Evolutionary conservation across 2,888 invertebrate genomes (phyloP).

Genomic region (Cryptophagus acutangulus): DNA sequence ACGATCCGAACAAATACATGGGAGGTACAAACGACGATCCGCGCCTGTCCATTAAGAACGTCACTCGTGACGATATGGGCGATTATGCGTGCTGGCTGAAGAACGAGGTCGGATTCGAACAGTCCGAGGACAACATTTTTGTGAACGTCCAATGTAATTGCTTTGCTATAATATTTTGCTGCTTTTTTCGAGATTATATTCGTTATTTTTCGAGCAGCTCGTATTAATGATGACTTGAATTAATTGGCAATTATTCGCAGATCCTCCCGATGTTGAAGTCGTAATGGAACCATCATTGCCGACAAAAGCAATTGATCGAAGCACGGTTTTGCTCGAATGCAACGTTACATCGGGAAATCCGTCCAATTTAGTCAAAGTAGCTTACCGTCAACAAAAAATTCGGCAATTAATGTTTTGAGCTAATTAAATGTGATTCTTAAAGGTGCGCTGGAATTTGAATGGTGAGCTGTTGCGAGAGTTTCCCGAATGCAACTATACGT

Average conservation of each 20-base stretch:
- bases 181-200: too few relatives aligned
- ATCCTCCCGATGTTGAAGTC: conserved; percentile 72
- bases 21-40: conserved; percentile 74
- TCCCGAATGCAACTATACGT: conserved; percentile 68
- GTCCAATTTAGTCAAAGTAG: conserved; percentile 61
- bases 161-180: too few relatives aligned
- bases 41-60: conserved; percentile 70
- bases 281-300: conserved; percentile 72
- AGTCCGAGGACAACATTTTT: conserved; percentile 67
- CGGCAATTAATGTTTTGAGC: conserved; percentile 2
- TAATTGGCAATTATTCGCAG: too few relatives aligned
- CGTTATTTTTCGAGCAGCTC: too few relatives aligned
- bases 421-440: background rate
- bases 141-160: conserved; percentile 82
- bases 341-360: conserved; percentile 79
- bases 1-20: conserved; percentile 60
- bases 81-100: conserved; percentile 76
- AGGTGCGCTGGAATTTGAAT: conserved; percentile 76
- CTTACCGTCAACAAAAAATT: conserved; percentile 3
- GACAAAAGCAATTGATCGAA: conserved; percentile 70
- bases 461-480: conserved; percentile 78
- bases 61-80: conserved; percentile 74
- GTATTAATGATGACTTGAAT: too few relatives aligned
- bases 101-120: conserved; percentile 73
- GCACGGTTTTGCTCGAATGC: conserved; percentile 78